Evolutionary conservation across 2,888 invertebrate species (phyloP).

Genomic region (Parapristionchus giblindavisi): DNA sequence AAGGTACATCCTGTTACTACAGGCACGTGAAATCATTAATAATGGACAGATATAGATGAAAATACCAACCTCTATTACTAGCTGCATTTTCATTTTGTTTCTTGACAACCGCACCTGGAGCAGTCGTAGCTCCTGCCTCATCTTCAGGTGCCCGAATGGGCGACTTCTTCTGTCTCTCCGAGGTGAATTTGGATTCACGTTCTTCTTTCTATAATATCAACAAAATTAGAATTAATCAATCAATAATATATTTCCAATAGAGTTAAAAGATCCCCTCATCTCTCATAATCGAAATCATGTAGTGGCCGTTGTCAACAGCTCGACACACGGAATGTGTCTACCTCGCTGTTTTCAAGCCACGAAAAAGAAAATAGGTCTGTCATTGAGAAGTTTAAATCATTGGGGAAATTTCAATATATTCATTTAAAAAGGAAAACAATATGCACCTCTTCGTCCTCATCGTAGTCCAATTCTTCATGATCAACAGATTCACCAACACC

Average conservation of each 20-base stretch:
- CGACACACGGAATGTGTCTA: no score
- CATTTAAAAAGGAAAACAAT: not conserved
- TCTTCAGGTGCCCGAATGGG: slow-evolving; percentile 28
- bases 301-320: no score
- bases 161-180: slow-evolving; percentile 28
- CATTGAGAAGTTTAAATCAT: not conserved
- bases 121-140: no score
- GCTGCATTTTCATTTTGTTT: not conserved
- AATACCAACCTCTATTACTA: not conserved
- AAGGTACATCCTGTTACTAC: not conserved
- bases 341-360: no score
- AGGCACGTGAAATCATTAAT: not conserved
- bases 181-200: slow-evolving; percentile 34
- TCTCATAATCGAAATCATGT: no score
- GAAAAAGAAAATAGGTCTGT: no score
- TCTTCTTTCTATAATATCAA: slow-evolving; percentile 29
- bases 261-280: no score
- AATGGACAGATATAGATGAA: not conserved
- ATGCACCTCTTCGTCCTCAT: slow-evolving; percentile 51
- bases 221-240: not conserved
- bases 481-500: slow-evolving; percentile 37
- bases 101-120: not conserved
- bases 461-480: slow-evolving; percentile 54
- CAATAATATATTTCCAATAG: not conserved
- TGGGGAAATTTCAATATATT: not conserved